A percentile compares a stretch with the other conserved stretches of the same genome.
phyloP scores from a whole-genome alignment of 2,113 vertebrate species.

The Stigmatopora argus region DNA sequence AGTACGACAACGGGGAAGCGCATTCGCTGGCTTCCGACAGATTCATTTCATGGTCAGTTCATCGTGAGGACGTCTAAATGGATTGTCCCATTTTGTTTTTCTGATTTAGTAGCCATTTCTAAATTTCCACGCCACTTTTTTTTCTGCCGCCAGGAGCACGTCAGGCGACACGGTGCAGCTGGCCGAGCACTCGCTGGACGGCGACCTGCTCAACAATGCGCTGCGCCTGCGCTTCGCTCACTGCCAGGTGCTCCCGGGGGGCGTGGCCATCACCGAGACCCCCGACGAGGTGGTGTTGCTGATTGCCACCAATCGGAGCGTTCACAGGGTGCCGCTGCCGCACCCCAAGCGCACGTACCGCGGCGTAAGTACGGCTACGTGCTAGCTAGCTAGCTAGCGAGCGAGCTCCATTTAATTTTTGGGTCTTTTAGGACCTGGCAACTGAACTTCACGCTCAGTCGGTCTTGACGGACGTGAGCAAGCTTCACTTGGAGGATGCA shows the following conservation, averaged over 20 bases:
- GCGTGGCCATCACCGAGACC: slow-evolving; percentile 82
- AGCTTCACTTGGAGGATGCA: slow-evolving; percentile 79
- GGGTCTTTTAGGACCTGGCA: slow-evolving; percentile 75
- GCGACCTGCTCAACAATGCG: slow-evolving; percentile 82
- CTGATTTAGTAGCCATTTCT: too few species aligned
- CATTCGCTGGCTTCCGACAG: slow-evolving; percentile 82
- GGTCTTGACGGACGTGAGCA: slow-evolving; percentile 84
- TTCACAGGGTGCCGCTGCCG: slow-evolving; percentile 83
- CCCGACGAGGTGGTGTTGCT: slow-evolving; percentile 80
- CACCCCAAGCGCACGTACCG: slow-evolving; percentile 86
- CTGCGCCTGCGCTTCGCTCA: slow-evolving; percentile 76
- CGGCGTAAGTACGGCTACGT: slow-evolving; percentile 72
- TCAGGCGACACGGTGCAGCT: slow-evolving; percentile 80
- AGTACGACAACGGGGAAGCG: slow-evolving; percentile 82
- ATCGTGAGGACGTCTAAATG: not conserved
- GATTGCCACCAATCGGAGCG: slow-evolving; percentile 80
- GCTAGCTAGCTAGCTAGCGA: not conserved
- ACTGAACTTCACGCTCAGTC: slow-evolving; percentile 89
- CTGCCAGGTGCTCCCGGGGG: slow-evolving; percentile 78
- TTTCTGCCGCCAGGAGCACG: slow-evolving; percentile 25
- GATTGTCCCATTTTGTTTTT: too few species aligned
- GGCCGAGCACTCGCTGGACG: slow-evolving; percentile 85
- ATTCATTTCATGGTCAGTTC: slow-evolving; percentile 86
- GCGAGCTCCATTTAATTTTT: too few species aligned
- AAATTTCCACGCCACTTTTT: not conserved